phyloP scores from a whole-genome alignment of 2,113 vertebrate species.

The Balaenoptera acutorostrata region DNA sequence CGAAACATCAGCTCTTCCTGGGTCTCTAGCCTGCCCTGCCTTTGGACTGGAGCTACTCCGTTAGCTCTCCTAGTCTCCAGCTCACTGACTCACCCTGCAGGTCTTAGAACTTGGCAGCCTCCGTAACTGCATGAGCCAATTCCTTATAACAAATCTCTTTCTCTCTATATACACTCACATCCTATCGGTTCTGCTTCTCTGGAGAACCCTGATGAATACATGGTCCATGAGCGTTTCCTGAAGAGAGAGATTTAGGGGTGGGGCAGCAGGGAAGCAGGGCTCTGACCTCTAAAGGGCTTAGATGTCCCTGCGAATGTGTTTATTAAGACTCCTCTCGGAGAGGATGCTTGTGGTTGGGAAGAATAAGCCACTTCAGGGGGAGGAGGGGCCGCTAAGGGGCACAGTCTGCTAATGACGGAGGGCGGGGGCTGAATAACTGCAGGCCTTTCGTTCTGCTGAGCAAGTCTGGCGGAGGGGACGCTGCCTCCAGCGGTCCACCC shows the following conservation, averaged over 20 bases:
- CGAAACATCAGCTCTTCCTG: neutral
- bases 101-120: neutral
- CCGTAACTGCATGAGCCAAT: neutral
- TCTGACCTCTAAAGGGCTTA: neutral
- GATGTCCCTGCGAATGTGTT: neutral
- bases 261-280: neutral
- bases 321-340: neutral
- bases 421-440: neutral
- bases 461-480: neutral
- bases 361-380: neutral
- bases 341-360: neutral
- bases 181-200: neutral
- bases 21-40: neutral
- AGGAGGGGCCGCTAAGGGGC: too few relatives aligned
- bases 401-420: neutral
- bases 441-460: neutral
- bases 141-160: neutral
- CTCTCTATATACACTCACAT: neutral
- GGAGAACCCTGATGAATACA: neutral
- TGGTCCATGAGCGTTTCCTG: neutral
- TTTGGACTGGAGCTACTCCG: neutral
- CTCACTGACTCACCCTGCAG: neutral
- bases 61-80: neutral
- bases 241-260: neutral
- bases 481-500: rapidly evolving